Conservation (phyloP, 2,797 vertebrate genomes). For the Anomalospiza imberbis region DNA sequence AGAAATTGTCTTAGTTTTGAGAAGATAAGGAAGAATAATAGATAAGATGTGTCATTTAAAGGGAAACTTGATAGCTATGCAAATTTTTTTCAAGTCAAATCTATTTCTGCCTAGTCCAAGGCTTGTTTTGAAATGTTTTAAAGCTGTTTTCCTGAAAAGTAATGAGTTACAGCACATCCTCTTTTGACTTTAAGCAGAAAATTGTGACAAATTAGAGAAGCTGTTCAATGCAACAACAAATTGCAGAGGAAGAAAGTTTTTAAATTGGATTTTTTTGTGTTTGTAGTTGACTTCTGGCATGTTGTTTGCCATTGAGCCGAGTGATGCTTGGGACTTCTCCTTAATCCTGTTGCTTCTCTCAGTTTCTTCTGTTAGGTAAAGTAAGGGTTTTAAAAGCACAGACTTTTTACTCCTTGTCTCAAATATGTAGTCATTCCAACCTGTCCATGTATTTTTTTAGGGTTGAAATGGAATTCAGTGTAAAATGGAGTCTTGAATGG, state of each 20-base stretch:
- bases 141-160: slow-evolving; percentile 15
- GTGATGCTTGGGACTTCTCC: neutral
- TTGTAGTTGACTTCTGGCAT: neutral
- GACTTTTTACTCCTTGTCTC: neutral
- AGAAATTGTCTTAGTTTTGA: neutral
- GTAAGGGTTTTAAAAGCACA: neutral
- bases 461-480: neutral
- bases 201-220: neutral
- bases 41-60: neutral
- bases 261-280: rapidly evolving
- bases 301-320: neutral
- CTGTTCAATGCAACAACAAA: neutral
- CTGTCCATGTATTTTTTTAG: neutral
- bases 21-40: slow-evolving; percentile 1
- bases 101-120: neutral
- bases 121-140: neutral
- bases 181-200: neutral
- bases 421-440: neutral
- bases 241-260: neutral
- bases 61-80: neutral
- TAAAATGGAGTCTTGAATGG: neutral
- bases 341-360: neutral
- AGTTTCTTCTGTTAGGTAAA: neutral
- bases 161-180: neutral
- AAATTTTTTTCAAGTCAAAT: neutral